These are phyloP conservation scores for Microcebus lehilahytsara DNA, from an alignment of 2,113 vertebrate genomes.

Conservation along the genomic window DNA sequence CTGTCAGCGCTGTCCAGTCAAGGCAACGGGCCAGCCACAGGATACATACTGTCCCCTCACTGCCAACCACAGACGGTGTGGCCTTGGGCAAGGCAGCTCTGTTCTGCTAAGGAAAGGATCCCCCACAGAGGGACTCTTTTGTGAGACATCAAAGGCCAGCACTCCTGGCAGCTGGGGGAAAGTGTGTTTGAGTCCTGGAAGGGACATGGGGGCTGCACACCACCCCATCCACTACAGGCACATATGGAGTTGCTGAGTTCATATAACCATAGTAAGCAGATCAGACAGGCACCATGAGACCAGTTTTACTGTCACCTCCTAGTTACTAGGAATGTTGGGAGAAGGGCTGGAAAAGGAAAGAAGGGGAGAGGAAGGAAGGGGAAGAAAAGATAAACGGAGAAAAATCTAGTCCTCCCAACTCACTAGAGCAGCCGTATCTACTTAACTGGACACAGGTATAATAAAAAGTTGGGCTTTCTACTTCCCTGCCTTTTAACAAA, in stretches of 20 bases:
- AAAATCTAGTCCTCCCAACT: background rate
- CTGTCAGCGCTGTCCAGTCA: background rate
- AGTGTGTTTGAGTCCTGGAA: background rate
- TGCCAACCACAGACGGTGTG: background rate
- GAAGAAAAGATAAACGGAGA: background rate
- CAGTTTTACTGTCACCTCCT: background rate
- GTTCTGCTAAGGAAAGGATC: background rate
- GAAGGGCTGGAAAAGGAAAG: background rate
- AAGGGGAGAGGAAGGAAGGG: rapidly evolving
- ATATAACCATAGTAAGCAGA: rapidly evolving
- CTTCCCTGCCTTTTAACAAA: background rate
- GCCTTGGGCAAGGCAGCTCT: too few relatives aligned
- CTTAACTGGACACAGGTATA: background rate
- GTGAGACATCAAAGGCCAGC: background rate
- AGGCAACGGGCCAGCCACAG: background rate
- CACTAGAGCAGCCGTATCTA: background rate
- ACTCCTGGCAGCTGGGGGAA: background rate
- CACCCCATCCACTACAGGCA: rapidly evolving
- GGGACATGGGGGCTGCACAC: rapidly evolving
- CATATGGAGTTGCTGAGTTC: rapidly evolving
- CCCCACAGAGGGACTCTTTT: background rate
- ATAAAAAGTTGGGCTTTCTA: background rate
- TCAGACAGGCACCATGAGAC: background rate
- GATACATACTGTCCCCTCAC: background rate
- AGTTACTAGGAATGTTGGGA: background rate